Percentiles rank a stretch among this genome's conserved stretches.
These are phyloP conservation scores for Spizaetus ornatus DNA, from an alignment of 2,113 vertebrate genomes.

Conservation along the genomic window DNA sequence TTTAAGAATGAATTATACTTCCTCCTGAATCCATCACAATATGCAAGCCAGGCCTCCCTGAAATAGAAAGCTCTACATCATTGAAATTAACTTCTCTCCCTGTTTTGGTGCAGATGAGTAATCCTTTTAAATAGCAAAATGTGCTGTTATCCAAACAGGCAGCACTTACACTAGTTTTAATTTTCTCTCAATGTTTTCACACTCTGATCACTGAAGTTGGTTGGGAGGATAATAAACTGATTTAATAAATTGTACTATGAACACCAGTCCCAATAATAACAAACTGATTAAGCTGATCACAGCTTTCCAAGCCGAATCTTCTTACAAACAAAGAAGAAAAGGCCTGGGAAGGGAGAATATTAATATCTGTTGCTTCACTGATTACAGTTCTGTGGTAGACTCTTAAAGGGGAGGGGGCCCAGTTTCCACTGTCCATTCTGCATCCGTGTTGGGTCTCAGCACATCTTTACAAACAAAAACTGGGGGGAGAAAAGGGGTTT, in stretches of 20 bases:
- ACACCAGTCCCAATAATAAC: conserved; percentile 39
- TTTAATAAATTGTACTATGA: conserved; percentile 55
- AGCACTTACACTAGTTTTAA: conserved; percentile 66
- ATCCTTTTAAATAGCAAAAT: conserved; percentile 59
- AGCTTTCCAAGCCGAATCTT: conserved; percentile 5
- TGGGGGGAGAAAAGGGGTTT: neutral
- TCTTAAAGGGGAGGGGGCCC: neutral
- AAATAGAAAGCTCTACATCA: conserved; percentile 78
- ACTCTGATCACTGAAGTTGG: conserved; percentile 45
- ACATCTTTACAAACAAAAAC: neutral
- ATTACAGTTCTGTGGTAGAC: neutral
- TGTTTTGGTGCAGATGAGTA: conserved; percentile 61
- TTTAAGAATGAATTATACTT: conserved; percentile 64
- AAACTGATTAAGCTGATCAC: conserved; percentile 53
- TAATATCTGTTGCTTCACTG: neutral
- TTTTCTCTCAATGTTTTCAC: conserved; percentile 61
- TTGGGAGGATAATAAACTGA: conserved; percentile 63
- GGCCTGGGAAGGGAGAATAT: neutral
- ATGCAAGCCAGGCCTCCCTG: conserved; percentile 65
- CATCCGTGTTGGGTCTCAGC: neutral
- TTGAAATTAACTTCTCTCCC: conserved; percentile 72
- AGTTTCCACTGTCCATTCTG: neutral
- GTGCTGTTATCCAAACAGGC: conserved; percentile 66
- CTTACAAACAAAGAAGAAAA: neutral
- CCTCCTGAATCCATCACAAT: conserved; percentile 67